These are phyloP conservation scores for Digitonthophagus gazella DNA, from an alignment of 2,888 invertebrate species.

Conservation along the genomic window DNA sequence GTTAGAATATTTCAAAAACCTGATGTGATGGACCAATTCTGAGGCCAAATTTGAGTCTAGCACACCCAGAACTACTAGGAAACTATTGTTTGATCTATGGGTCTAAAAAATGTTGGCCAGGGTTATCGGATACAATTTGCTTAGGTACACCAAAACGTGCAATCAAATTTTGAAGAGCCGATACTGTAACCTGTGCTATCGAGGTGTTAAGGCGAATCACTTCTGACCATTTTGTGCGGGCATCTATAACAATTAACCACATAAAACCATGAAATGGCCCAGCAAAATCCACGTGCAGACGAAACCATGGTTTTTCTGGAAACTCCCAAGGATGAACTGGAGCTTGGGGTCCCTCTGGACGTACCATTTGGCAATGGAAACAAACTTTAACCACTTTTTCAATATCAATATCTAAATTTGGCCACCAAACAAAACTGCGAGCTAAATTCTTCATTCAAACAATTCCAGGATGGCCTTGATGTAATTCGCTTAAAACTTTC, in stretches of 20 bases:
- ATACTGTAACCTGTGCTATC: too few relatives aligned
- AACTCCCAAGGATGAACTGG: conserved; percentile 1
- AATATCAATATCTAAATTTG: conserved; percentile 3
- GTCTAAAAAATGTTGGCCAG: too few relatives aligned
- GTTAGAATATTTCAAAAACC: too few relatives aligned
- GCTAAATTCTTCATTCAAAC: conserved; percentile 16
- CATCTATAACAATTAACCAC: background rate
- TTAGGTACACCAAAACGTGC: too few relatives aligned
- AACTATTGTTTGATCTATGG: too few relatives aligned
- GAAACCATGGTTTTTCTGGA: background rate
- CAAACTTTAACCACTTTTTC: background rate
- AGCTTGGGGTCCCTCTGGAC: background rate
- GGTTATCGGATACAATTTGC: too few relatives aligned
- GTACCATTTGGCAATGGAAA: background rate
- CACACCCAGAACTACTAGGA: too few relatives aligned
- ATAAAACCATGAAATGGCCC: conserved; percentile 1
- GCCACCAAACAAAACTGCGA: conserved; percentile 15
- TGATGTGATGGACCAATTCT: too few relatives aligned
- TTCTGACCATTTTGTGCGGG: too few relatives aligned
- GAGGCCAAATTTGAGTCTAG: too few relatives aligned
- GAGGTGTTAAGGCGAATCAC: too few relatives aligned
- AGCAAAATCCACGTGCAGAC: background rate
- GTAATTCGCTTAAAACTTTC: background rate
- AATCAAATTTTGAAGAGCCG: too few relatives aligned
- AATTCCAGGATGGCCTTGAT: conserved; percentile 10